These are phyloP conservation scores for Dicrurus megarhynchus DNA, from an alignment of 2,113 vertebrate genomes.

Conservation along the genomic window DNA sequence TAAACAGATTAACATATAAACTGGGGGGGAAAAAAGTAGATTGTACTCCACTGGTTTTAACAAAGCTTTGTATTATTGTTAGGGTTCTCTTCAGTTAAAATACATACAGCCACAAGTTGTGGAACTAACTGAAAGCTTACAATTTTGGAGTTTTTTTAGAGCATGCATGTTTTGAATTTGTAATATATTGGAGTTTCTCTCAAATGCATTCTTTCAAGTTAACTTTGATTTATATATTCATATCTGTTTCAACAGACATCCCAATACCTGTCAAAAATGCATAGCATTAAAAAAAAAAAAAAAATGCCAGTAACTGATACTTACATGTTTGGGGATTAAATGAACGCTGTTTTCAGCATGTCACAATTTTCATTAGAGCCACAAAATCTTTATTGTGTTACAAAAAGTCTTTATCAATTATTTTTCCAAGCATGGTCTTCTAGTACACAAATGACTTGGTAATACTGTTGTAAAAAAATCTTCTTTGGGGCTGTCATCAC, in stretches of 20 bases:
- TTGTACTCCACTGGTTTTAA: neutral
- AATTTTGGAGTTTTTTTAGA: neutral
- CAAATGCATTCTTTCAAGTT: neutral
- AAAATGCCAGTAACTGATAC: neutral
- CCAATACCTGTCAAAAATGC: neutral
- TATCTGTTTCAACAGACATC: neutral
- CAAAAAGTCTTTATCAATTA: neutral
- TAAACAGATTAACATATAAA: neutral
- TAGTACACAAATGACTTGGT: neutral
- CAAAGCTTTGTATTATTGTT: neutral
- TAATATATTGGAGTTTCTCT: neutral
- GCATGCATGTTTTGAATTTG: neutral
- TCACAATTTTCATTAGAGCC: neutral
- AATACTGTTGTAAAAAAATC: neutral
- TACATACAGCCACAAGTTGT: neutral
- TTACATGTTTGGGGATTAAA: neutral
- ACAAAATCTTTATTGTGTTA: neutral
- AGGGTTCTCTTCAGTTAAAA: neutral
- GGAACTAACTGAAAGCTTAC: neutral
- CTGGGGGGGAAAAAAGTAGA: neutral
- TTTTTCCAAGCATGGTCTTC: neutral
- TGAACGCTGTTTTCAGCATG: neutral
- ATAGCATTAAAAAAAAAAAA: neutral
- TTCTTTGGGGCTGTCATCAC: neutral
- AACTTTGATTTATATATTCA: neutral